Evolutionary conservation across 2,797 vertebrate genomes (phyloP), one percentile per base, ranked within the genome.

Genomic region (Catamblyrhynchus diadema): DNA sequence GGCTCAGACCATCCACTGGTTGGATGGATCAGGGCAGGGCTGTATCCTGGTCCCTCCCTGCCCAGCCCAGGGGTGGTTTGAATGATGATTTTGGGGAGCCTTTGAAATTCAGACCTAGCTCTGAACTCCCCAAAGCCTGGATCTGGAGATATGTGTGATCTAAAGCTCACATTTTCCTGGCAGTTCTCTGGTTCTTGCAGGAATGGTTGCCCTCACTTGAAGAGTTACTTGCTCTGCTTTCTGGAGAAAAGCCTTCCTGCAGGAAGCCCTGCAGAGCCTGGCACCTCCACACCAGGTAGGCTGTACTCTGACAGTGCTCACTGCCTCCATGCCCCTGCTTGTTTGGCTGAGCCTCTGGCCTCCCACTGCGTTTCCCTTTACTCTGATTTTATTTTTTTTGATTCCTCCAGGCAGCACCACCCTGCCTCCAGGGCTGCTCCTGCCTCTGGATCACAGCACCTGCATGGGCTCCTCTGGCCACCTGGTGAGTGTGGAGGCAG

Each of bases 241-340:
- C 18, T 1, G 4, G 48, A 60, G n/a, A 66, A 85, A 44, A 78
- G 41, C n/a, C n/a, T 72, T 37, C 62, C 51, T 41, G 37, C 56
- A 70, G 50, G 57, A 22, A 86, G 48, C 70, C 27, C 16, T 22
- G 32, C 57, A 78, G 8, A 88, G 48, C 56, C n/a, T n/a, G n/a
- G n/a, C n/a, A n/a, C n/a, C 65, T 42, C 45, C 50, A 32, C 24
- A 35, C 19, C 47, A 72, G 41, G 42, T 8, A 81, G 33, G 28
- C 41, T 59, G 54, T 50, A 27, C 62, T 60, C 65, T 15, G 54
- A 18, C 0, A 0, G 33, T 6, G 30, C 39, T 27, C 2, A 2
- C 74, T 89, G 70, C 23, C 53, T 92, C 73, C 1, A 0, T 48
- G 84, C 39, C 74, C 6, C 54, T 91, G 74, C 74, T 84, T 82